These are phyloP conservation scores for Archegozetes longisetosus DNA, from an alignment of 1,140 invertebrate genomes.

Conservation along the genomic window DNA sequence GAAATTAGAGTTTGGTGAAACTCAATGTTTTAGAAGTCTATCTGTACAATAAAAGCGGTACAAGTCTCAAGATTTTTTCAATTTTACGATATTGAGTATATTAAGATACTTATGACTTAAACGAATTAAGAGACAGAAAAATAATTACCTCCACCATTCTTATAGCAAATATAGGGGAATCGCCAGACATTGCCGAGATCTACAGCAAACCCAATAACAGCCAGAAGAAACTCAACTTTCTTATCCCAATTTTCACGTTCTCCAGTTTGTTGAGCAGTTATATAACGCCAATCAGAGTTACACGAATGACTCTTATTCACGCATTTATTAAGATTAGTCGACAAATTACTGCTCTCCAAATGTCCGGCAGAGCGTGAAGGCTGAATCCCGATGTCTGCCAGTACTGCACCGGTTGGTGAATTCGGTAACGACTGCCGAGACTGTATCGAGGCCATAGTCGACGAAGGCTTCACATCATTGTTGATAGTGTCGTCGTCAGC, in stretches of 20 bases:
- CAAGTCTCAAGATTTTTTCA: no score
- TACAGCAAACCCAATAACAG: slow-evolving; percentile 78
- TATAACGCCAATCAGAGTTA: neutral
- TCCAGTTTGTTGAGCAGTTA: neutral
- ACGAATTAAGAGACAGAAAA: neutral
- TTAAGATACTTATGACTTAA: neutral
- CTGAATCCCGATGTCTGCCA: neutral
- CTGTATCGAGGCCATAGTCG: neutral
- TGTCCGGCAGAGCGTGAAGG: neutral
- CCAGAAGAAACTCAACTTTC: slow-evolving; percentile 77
- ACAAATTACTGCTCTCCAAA: neutral
- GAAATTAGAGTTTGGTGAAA: no score
- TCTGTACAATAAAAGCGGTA: no score
- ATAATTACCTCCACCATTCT: slow-evolving; percentile 37
- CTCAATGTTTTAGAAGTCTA: no score
- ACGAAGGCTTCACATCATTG: no score
- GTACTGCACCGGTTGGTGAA: neutral
- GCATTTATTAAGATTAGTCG: neutral
- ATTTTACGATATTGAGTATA: no score
- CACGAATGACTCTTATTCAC: neutral
- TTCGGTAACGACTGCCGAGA: neutral
- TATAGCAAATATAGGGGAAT: slow-evolving; percentile 40
- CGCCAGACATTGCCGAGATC: slow-evolving; percentile 82
- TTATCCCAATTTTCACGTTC: slow-evolving; percentile 66
- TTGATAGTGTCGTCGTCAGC: no score